Evolutionary conservation across 2,797 vertebrate genomes (phyloP).

Genomic region (Sebastes minor): DNA sequence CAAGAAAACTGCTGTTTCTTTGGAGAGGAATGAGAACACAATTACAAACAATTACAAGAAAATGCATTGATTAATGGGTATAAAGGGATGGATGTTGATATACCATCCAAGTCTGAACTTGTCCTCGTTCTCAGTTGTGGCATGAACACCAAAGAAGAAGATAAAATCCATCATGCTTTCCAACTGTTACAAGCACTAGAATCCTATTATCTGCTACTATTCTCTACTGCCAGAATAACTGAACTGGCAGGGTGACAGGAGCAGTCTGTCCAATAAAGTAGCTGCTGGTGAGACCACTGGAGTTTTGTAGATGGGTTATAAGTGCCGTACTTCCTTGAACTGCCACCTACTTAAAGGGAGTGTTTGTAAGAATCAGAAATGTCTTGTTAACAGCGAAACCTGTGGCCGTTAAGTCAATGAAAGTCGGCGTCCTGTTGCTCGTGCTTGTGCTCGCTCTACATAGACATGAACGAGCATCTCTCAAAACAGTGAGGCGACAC

Average conservation of each 20-base stretch:
- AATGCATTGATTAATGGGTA: not conserved
- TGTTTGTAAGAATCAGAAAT: too few relatives aligned
- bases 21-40: not conserved
- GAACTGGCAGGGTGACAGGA: conserved; percentile 2
- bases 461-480: too few relatives aligned
- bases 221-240: not conserved
- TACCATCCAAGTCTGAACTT: not conserved
- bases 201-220: not conserved
- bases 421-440: too few relatives aligned
- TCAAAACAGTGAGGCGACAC: too few relatives aligned
- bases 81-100: not conserved
- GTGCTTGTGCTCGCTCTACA: too few relatives aligned
- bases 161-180: not conserved
- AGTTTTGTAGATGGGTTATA: not conserved
- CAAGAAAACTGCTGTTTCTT: not conserved
- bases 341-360: not conserved
- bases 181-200: not conserved
- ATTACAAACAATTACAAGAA: not conserved
- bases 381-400: too few relatives aligned
- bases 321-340: not conserved
- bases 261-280: not conserved
- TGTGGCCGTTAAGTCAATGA: too few relatives aligned
- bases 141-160: not conserved
- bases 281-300: not conserved
- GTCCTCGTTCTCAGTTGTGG: not conserved